Conservation (phyloP, 2,797 vertebrate species). For the Champsocephalus gunnari region DNA sequence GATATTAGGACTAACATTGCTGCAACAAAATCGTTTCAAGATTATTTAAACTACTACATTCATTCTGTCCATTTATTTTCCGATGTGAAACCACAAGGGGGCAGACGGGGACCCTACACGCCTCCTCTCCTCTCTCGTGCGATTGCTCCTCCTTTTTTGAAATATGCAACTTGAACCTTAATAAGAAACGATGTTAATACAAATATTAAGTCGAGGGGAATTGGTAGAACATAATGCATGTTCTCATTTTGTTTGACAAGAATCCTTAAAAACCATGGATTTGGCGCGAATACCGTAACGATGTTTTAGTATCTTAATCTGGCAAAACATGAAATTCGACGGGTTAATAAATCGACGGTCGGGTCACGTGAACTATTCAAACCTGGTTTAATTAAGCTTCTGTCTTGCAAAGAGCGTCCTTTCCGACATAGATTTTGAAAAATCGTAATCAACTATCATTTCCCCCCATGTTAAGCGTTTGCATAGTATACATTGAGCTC, state of each 20-base stretch:
- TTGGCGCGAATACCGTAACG: neutral
- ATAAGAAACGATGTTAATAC: conserved; percentile 2
- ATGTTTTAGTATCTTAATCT: neutral
- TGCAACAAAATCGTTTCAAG: neutral
- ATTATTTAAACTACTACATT: neutral
- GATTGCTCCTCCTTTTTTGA: conserved; percentile 42
- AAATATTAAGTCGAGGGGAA: too few species aligned
- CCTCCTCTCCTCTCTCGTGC: conserved; percentile 11
- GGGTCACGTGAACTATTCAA: neutral
- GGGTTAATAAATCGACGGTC: too few species aligned
- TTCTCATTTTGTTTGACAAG: neutral
- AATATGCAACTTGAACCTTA: conserved; percentile 37
- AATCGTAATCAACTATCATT: neutral
- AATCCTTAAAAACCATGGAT: neutral
- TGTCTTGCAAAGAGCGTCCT: conserved; percentile 3
- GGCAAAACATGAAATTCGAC: neutral
- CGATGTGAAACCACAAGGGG: conserved; percentile 75
- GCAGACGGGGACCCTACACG: conserved; percentile 59
- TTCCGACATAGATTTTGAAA: neutral
- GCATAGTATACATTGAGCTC: neutral
- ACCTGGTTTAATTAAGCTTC: neutral
- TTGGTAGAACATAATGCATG: neutral
- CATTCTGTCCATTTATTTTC: neutral
- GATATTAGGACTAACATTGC: too few species aligned
- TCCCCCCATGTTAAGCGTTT: neutral